Conservation (phyloP, 2,797 vertebrate species). For the Danionella dracula region DNA sequence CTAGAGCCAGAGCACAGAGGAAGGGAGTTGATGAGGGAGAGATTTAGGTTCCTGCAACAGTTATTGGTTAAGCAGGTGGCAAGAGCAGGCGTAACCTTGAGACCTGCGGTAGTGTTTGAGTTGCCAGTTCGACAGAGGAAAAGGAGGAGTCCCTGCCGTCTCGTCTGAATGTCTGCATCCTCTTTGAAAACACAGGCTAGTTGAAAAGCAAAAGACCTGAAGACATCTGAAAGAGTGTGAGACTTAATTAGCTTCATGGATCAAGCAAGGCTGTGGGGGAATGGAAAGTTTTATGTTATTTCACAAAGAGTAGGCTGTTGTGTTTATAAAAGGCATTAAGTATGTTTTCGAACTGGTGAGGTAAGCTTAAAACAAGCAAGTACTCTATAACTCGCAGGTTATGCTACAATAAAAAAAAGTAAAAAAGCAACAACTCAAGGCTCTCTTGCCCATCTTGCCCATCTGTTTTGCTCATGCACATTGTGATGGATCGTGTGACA, state of each 20-base stretch:
- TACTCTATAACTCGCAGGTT: neutral
- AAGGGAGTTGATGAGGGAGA: slow-evolving; percentile 1
- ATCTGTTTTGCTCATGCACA: too few relatives aligned
- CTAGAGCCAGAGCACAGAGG: slow-evolving; percentile 16
- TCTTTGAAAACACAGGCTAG: slow-evolving; percentile 30
- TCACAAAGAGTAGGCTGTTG: slow-evolving; percentile 10
- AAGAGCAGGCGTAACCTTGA: slow-evolving; percentile 13
- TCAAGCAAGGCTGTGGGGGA: slow-evolving; percentile 19
- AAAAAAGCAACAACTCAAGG: too few relatives aligned
- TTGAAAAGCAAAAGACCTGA: slow-evolving; percentile 44
- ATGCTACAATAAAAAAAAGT: slow-evolving; percentile 9
- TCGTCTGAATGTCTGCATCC: slow-evolving; percentile 29
- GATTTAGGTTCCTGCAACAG: slow-evolving; percentile 31
- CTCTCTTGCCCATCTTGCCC: too few relatives aligned
- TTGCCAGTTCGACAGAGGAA: slow-evolving; percentile 28
- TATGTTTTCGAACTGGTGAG: slow-evolving; percentile 1
- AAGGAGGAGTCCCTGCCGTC: slow-evolving; percentile 24
- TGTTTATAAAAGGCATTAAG: slow-evolving; percentile 8
- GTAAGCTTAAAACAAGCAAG: neutral
- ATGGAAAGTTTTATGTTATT: slow-evolving; percentile 15
- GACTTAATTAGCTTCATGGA: slow-evolving; percentile 11
- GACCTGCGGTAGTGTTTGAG: neutral
- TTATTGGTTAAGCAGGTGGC: slow-evolving; percentile 35
- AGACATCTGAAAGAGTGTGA: slow-evolving; percentile 4
- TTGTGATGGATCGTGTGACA: too few relatives aligned